These are phyloP conservation scores for Stictocephala bisonia DNA, from an alignment of 2,888 invertebrate species.

Conservation along the genomic window DNA sequence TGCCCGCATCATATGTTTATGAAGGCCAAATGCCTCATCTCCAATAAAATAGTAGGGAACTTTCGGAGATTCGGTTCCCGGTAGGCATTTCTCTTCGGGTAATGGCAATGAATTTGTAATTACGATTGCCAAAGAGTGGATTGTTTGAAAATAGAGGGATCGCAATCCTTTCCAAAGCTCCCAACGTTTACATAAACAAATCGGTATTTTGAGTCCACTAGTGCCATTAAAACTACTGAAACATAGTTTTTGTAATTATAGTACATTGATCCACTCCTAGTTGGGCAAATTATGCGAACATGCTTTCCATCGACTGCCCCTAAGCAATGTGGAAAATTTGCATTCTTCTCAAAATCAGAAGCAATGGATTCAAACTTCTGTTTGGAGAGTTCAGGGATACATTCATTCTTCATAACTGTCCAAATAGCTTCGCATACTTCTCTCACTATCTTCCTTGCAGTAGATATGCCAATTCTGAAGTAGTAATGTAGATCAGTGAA, in stretches of 20 bases:
- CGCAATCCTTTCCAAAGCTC: slow-evolving; percentile 35
- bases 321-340: slow-evolving; percentile 44
- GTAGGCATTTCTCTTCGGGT: slow-evolving; percentile 55
- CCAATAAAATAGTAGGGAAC: slow-evolving; percentile 57
- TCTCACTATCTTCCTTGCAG: no score
- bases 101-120: slow-evolving; percentile 51
- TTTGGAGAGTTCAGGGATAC: no score
- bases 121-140: no score
- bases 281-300: slow-evolving; percentile 28
- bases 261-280: slow-evolving; percentile 39
- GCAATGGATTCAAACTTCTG: no score
- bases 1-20: slow-evolving; percentile 52
- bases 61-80: slow-evolving; percentile 52
- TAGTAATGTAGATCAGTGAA: no score
- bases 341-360: no score
- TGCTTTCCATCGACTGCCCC: slow-evolving; percentile 36
- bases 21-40: slow-evolving; percentile 57
- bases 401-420: no score
- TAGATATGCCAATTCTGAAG: no score
- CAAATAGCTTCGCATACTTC: no score
- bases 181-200: slow-evolving; percentile 57
- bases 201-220: slow-evolving; percentile 44
- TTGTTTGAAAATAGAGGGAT: slow-evolving; percentile 36
- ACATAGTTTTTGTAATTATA: slow-evolving; percentile 45
- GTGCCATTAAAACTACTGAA: slow-evolving; percentile 42